phyloP scores from a whole-genome alignment of 2,888 invertebrate species.

The Temnothorax ravouxi region DNA sequence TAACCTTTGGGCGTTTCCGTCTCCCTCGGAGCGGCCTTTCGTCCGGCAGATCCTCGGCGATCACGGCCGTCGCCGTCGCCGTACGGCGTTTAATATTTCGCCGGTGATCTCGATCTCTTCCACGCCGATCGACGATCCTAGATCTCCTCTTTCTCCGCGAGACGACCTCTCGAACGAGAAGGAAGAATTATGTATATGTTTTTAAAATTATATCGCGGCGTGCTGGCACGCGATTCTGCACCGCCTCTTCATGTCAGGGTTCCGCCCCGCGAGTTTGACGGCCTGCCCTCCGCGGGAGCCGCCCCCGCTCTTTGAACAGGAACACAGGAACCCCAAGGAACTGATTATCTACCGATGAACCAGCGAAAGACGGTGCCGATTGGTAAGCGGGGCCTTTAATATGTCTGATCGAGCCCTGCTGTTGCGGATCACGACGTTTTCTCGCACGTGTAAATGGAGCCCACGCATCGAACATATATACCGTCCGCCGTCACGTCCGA shows the following conservation, averaged over 20 bases:
- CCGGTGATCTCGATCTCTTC: background rate
- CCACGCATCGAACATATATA: too few species aligned
- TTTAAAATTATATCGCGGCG: slow-evolving; percentile 54
- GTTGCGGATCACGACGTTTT: background rate
- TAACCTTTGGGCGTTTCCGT: slow-evolving; percentile 82
- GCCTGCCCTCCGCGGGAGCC: slow-evolving; percentile 87
- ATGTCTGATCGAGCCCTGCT: background rate
- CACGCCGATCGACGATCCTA: background rate
- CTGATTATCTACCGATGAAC: slow-evolving; percentile 36
- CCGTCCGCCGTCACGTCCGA: background rate
- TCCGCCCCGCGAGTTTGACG: slow-evolving; percentile 86
- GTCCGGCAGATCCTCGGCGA: slow-evolving; percentile 14
- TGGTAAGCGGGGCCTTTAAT: slow-evolving; percentile 57
- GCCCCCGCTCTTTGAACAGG: slow-evolving; percentile 86
- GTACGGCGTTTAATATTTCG: slow-evolving; percentile 57
- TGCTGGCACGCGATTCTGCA: slow-evolving; percentile 78
- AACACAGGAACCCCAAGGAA: slow-evolving; percentile 83
- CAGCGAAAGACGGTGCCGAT: slow-evolving; percentile 15
- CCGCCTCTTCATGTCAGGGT: slow-evolving; percentile 86
- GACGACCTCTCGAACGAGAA: background rate
- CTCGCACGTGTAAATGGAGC: background rate
- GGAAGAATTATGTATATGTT: slow-evolving; percentile 4
- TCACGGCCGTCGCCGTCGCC: background rate
- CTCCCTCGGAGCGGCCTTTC: slow-evolving; percentile 69
- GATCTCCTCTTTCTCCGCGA: too few species aligned